Evolutionary conservation across 2,888 invertebrate species (phyloP).

Genomic region (Drosophila lutescens): DNA sequence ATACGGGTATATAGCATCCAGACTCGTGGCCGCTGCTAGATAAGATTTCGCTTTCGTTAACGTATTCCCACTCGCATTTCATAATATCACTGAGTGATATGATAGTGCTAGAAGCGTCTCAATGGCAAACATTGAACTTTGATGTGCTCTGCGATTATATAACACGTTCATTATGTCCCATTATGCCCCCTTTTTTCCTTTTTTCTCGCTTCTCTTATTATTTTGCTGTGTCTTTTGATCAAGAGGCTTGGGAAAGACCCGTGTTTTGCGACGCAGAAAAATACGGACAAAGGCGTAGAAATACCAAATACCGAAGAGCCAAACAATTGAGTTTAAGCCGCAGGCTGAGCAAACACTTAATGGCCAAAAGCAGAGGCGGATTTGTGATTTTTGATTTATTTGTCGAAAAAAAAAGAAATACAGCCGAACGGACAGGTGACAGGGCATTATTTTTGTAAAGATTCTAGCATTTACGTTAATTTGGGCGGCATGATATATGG

Average conservation of each 20-base stretch:
- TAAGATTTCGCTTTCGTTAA: conserved; percentile 37
- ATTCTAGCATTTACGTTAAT: too few relatives aligned
- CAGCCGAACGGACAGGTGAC: conserved; percentile 51
- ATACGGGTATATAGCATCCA: conserved; percentile 23
- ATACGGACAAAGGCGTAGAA: conserved; percentile 3
- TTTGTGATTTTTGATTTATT: conserved; percentile 23
- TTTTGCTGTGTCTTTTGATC: not conserved
- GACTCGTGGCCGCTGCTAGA: conserved; percentile 15
- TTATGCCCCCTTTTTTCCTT: not conserved
- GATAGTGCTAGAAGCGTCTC: conserved; percentile 38
- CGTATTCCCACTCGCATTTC: conserved; percentile 28
- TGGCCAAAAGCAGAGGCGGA: conserved; percentile 22
- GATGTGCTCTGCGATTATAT: conserved; percentile 28
- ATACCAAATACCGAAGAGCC: not conserved
- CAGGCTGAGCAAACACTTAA: conserved; percentile 48
- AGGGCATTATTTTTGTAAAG: conserved; percentile 28
- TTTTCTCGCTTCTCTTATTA: not conserved
- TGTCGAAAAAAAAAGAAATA: not conserved
- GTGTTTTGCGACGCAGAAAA: conserved; percentile 28
- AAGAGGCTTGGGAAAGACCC: conserved; percentile 8
- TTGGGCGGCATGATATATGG: too few relatives aligned
- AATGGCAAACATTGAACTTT: conserved; percentile 45
- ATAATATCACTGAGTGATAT: conserved; percentile 38
- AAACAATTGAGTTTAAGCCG: conserved; percentile 24
- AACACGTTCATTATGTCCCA: conserved; percentile 33